Conservation (phyloP, 2,113 vertebrate genomes). For the Corythornis vintsioides region DNA sequence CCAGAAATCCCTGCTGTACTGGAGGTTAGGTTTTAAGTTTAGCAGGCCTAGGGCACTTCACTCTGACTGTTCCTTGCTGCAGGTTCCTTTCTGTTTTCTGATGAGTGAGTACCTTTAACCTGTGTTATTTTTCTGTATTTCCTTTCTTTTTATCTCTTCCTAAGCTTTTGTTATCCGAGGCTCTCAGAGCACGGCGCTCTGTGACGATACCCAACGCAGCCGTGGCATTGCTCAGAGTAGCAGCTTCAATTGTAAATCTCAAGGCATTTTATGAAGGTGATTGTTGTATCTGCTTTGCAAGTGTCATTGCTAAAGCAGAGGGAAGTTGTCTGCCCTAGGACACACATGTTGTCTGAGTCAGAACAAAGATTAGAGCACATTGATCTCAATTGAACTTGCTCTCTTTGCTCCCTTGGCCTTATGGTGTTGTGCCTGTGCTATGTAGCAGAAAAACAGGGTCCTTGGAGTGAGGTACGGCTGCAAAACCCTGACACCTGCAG, state of each 20-base stretch:
- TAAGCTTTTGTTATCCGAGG: neutral
- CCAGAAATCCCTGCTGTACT: neutral
- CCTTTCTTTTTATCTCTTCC: neutral
- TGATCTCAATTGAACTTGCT: neutral
- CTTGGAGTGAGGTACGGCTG: neutral
- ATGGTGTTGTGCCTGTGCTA: accelerated
- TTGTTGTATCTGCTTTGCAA: neutral
- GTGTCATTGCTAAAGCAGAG: neutral
- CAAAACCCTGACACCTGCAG: neutral
- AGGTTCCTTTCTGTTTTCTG: neutral
- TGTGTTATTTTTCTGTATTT: neutral
- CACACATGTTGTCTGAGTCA: neutral
- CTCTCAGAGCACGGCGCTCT: accelerated
- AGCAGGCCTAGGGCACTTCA: neutral
- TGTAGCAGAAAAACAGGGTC: accelerated
- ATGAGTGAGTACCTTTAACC: neutral
- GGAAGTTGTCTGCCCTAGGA: neutral
- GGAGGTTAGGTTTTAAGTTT: neutral
- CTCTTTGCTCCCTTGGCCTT: neutral
- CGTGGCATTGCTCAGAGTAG: neutral
- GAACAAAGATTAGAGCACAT: accelerated
- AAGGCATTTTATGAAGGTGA: neutral
- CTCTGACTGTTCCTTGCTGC: neutral
- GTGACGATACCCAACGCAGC: neutral
- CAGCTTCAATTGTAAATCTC: neutral